Evolutionary conservation across 2,888 invertebrate species (phyloP), one percentile per base, ranked within the genome.

Genomic region (Drosophila colorata): DNA sequence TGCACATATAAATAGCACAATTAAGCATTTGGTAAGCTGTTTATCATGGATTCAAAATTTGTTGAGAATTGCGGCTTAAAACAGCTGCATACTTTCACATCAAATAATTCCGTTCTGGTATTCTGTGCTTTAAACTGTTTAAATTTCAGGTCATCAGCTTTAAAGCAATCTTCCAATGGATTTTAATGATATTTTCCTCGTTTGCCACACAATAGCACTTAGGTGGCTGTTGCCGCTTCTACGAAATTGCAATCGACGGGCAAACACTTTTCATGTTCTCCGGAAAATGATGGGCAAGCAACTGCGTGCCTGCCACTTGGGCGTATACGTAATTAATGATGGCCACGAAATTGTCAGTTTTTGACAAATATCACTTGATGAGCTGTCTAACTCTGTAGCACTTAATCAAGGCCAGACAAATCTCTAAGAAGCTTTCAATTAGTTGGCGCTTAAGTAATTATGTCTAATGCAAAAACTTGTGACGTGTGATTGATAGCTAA

Each of bases 351-450:
- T 40, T 64, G 49, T 63, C 59, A 63, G 63, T 65, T 74, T 65
- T 65, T 75, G 82, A 85, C 82, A 87, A 73, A 75, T 82, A 82
- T 78, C 79, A 63, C 55, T 57, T 68, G 66, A 61, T 55, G 49
- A 63, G 43, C 63, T 78, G 82, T 78, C 85, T 37, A 43, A 67
- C 53, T 48, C 52, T 13, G 46, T 59, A 43, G 20, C 68, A 85
- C 82, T 87, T 85, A 78, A 82, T 82, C 82, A 85, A 70, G 55
- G 51, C 53, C 76, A 69, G 37, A 53, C 57, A 82, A 85, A 84
- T 87, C 85, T 73, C 73, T 53, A 63, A 70, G 86, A 79, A 56
- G 80, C 80, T 79, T 79, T 82, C 79, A 85, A 87, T 82, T 87
- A 79, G 80, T 40, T 60, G 65, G 57, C 49, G 85, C 85, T 78